Conservation (phyloP, 2,888 invertebrate species). For the Heteromurus nitidus region DNA sequence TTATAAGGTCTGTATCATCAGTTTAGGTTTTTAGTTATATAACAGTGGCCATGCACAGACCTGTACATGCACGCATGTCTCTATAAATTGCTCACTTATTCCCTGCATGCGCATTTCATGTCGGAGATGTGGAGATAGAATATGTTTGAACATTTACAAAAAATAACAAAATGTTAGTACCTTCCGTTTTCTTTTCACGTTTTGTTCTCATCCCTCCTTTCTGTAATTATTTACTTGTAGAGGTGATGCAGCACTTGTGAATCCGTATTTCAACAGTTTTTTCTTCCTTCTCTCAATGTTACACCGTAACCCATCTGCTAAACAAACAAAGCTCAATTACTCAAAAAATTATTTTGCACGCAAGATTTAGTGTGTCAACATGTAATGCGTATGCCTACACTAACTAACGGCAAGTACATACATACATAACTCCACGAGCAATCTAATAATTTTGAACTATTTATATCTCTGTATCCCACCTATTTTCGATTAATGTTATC, state of each 20-base stretch:
- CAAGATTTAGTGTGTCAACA: no score
- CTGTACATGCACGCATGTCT: background rate
- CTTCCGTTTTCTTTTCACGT: slow-evolving; percentile 14
- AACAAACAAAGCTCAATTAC: slow-evolving; percentile 48
- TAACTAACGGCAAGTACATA: no score
- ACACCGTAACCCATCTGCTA: slow-evolving; percentile 18
- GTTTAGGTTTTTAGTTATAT: no score
- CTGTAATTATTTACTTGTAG: slow-evolving; percentile 39
- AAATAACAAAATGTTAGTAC: background rate
- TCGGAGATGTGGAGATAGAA: no score
- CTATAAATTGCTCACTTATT: background rate
- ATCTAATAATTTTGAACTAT: no score
- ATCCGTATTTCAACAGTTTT: slow-evolving; percentile 32
- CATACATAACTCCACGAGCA: no score
- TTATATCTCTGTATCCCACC: no score
- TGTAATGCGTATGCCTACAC: no score
- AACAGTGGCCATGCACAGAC: no score
- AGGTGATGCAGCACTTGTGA: slow-evolving; percentile 42
- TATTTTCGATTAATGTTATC: no score
- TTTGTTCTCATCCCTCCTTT: background rate
- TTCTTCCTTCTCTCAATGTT: slow-evolving; percentile 2
- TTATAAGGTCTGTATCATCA: no score
- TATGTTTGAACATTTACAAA: background rate
- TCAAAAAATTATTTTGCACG: slow-evolving; percentile 55
- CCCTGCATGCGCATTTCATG: background rate